A percentile compares a stretch with the other conserved stretches of the same genome.
These are phyloP conservation scores for Micromys minutus DNA, from an alignment of 2,113 vertebrate genomes.

Conservation along the genomic window DNA sequence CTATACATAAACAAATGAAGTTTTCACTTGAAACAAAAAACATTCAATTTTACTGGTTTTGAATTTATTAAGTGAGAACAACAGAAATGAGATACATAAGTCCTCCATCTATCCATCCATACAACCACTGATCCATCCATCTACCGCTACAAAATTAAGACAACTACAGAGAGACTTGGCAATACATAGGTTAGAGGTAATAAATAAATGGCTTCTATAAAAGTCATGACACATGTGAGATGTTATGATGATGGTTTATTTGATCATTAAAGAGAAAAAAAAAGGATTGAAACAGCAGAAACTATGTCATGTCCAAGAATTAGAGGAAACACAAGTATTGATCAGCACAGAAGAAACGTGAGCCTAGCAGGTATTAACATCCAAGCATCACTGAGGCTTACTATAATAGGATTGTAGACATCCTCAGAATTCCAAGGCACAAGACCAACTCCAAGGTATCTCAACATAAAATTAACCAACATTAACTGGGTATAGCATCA, in stretches of 20 bases:
- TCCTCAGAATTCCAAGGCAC: not conserved
- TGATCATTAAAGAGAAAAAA: not conserved
- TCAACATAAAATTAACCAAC: constrained; percentile 12
- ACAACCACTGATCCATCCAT: not conserved
- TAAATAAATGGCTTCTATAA: not conserved
- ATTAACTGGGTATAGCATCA: not conserved
- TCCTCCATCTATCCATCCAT: not conserved
- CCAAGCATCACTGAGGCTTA: not conserved
- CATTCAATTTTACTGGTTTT: constrained; percentile 25
- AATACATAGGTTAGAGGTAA: not conserved
- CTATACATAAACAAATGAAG: constrained; percentile 24
- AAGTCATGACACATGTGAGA: not conserved
- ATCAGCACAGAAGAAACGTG: not conserved
- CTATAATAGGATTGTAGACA: not conserved
- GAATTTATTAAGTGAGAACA: not conserved
- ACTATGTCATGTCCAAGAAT: not conserved
- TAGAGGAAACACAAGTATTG: not conserved
- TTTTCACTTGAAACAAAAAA: not conserved
- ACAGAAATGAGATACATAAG: not conserved
- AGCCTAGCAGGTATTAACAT: not conserved
- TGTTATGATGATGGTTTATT: not conserved
- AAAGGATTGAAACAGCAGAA: not conserved
- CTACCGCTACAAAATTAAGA: not conserved
- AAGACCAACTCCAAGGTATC: not conserved
- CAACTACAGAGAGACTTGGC: not conserved